These are phyloP conservation scores for Bradypodion pumilum DNA, from an alignment of 2,797 vertebrate genomes.

Conservation along the genomic window DNA sequence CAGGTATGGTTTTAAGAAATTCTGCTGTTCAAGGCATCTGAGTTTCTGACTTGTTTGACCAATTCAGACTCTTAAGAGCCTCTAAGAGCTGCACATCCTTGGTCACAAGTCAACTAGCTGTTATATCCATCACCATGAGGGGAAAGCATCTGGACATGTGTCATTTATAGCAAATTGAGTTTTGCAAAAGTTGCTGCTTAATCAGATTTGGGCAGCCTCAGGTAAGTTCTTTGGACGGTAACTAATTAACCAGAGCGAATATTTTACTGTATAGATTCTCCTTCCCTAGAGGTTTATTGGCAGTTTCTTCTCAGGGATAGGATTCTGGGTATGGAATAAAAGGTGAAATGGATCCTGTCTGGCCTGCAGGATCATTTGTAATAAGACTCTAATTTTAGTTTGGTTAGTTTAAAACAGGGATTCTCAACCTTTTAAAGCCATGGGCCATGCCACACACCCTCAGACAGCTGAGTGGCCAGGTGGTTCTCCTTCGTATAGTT, in stretches of 20 bases:
- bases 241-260: background rate
- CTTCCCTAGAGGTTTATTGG: background rate
- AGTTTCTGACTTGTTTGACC: background rate
- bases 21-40: background rate
- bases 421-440: too few relatives aligned
- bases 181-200: background rate
- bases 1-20: conserved; percentile 1
- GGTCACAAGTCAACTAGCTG: background rate
- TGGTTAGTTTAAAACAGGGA: too few relatives aligned
- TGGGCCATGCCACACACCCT: too few relatives aligned
- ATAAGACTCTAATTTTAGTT: background rate
- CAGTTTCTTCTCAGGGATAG: background rate
- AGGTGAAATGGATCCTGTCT: background rate
- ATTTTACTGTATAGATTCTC: background rate
- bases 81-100: too few relatives aligned
- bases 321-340: background rate
- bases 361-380: background rate
- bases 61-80: background rate
- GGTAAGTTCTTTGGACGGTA: conserved; percentile 10
- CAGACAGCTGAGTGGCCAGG: too few relatives aligned
- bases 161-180: background rate
- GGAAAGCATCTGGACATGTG: background rate
- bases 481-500: too few relatives aligned
- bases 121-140: background rate
- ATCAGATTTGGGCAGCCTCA: background rate